phyloP scores from a whole-genome alignment of 2,113 vertebrate genomes.

The Caranx ignobilis region DNA sequence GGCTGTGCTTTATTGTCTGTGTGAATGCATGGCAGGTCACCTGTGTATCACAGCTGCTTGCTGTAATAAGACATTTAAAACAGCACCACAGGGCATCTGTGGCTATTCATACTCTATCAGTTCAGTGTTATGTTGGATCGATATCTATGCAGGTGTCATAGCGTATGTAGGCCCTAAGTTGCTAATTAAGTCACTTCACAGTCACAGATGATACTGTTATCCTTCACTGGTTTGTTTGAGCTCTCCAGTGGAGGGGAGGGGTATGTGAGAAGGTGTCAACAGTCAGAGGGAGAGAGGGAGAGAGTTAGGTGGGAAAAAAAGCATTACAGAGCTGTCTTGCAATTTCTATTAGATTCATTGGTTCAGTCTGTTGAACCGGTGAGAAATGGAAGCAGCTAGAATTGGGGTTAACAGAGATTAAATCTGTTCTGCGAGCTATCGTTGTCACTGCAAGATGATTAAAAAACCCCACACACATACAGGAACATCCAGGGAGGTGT shows the following conservation, averaged over 20 bases:
- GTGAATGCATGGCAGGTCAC: slow-evolving; percentile 8
- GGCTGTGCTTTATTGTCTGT: neutral
- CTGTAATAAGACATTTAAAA: neutral
- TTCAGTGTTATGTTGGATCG: neutral
- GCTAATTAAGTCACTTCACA: slow-evolving; percentile 18
- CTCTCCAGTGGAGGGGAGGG: slow-evolving; percentile 25
- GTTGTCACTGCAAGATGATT: slow-evolving; percentile 33
- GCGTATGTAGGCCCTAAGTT: neutral
- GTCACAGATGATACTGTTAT: slow-evolving; percentile 37
- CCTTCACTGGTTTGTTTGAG: slow-evolving; percentile 24
- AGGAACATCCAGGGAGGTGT: neutral
- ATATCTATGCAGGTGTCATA: neutral
- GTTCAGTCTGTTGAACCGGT: slow-evolving; percentile 9
- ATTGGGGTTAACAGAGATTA: slow-evolving; percentile 40
- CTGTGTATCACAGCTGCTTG: neutral
- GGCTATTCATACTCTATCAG: neutral
- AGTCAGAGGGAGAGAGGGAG: neutral
- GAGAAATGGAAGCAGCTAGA: neutral
- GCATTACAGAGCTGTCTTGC: slow-evolving; percentile 4
- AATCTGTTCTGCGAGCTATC: slow-evolving; percentile 10
- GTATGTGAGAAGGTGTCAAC: neutral
- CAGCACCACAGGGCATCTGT: neutral
- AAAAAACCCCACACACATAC: neutral
- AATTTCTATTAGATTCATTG: slow-evolving; percentile 16
- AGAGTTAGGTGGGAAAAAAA: neutral